Evolutionary conservation across 2,797 vertebrate genomes (phyloP).

Genomic region (Gallinago nigripennis): DNA sequence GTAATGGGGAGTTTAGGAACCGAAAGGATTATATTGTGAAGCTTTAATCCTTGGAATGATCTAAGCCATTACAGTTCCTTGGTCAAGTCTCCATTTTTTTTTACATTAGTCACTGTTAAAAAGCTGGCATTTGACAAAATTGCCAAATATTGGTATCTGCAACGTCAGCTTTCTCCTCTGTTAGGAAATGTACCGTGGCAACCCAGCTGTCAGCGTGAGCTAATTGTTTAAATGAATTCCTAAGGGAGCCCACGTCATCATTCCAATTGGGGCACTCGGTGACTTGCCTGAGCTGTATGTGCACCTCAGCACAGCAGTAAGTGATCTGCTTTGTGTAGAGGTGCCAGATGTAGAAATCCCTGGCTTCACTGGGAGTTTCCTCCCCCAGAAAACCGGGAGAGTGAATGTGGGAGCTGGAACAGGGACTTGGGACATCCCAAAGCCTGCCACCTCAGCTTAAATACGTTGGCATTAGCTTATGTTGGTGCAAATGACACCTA

Average conservation of each 20-base stretch:
- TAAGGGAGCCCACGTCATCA: not conserved
- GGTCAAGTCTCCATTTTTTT: not conserved
- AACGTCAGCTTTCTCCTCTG: not conserved
- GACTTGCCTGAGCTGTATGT: not conserved
- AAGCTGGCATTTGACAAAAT: not conserved
- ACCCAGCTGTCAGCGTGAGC: not conserved
- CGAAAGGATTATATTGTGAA: rapidly evolving
- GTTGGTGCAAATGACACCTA: not conserved
- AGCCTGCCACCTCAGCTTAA: not conserved
- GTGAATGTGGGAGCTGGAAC: not conserved
- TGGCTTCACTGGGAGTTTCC: not conserved
- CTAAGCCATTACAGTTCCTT: not conserved
- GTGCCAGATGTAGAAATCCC: not conserved
- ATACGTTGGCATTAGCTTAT: not conserved
- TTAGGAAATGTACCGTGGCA: not conserved
- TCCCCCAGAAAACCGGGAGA: not conserved
- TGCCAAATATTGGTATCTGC: not conserved
- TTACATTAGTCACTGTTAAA: not conserved
- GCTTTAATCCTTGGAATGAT: not conserved
- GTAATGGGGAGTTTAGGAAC: constrained; percentile 67
- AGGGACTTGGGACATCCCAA: not conserved
- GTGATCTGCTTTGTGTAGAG: not conserved
- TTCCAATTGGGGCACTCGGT: not conserved
- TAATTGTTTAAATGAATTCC: not conserved
- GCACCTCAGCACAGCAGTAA: not conserved